Base-by-base conservation (phyloP, 2,113 vertebrate genomes). In the Pristiophorus japonicus region DNA sequence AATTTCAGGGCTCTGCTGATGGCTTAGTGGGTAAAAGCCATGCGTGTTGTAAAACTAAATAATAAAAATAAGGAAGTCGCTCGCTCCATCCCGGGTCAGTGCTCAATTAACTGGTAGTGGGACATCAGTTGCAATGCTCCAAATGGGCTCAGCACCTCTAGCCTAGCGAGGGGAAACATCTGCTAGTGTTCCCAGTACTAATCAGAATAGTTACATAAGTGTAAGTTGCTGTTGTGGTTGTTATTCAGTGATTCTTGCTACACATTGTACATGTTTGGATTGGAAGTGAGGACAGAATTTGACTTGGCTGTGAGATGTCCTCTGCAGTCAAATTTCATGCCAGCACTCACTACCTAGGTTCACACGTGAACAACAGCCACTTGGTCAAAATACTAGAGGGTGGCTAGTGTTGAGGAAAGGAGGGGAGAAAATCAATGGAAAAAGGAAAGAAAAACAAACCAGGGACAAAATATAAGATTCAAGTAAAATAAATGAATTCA, bases 401-500 rank as follows among this genome's bases (percentile, higher is more conserved):
- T 78, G n/a, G 73, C 34, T n/a, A 10, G 42, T 42, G 38, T 88
- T 88, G 12, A 62, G 27, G 87, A n/a, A 90, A 62, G 51, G 51
- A 87, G 7, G 12, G 16, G 75, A 51, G 20, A 27, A 16, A 5
- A 62, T n/a, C 1, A 34, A 91, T n/a, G 27, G 11, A 7, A 91
- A 62, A 59, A 91, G 16, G 22, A 14, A 91, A 14, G 4, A 22
- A 90, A 90, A 62, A n/a, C 87, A 90, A 90, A 90, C 45, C 27
- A 55, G 30, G 47, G 14, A 55, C 34, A n/a, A 91, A n/a, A 62
- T 75, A 34, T 8, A 75, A 75, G 0, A n/a, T 75, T 30, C n/a
- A 75, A n/a, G 34, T 90, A 91, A 91, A 91, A 91, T 59, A 14
- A 62, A 62, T n/a, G 18, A 91, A 91, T 62, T 59, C 55, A 91